Base-by-base conservation (phyloP, 2,113 vertebrate genomes). In the Stictonetta naevosa region DNA sequence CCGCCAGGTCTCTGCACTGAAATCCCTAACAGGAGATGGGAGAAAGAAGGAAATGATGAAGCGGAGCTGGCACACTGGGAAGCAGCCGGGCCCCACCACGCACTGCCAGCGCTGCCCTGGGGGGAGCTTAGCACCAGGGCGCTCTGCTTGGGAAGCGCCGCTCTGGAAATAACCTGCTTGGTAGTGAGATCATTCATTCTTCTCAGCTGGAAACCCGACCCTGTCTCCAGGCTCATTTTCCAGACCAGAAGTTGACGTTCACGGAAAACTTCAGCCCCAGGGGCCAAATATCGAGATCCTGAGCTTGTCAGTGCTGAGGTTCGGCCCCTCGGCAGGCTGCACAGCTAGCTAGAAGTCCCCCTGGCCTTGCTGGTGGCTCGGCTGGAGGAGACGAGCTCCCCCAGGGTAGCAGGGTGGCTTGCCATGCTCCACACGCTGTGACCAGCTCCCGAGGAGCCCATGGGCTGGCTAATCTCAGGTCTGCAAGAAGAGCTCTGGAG, bases 141-240 rank as follows among this genome's bases (percentile, higher is more conserved):
- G 18, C 77, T 93, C 77, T 3, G 0, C 73, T 66, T 40, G 74
- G 83, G 93, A 94, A 95, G 92, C 13, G 42, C 73, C 3, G 7
- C 22, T 92, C 95, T 96, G 91, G 91, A 92, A 97, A 94, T 69
- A 96, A 69, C 50, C 80, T 17, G 1, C 79, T 87, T 82, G 33
- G 63, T 83, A 88, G 77, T 95, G 90, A 95, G 90, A 91, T 84
- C 86, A 96, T 95, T 96, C 88, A 75, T 95, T 96, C 86, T 96
- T 94, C 92, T 91, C 85, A 82, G 84, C 40, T 95, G 88, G 94
- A 93, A 96, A 92, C 46, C 86, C 36, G 72, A 93, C 46, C 44
- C 75, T 55, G 53, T 84, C 73, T 66, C 94, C 96, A 95, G 90
- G 95, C 42, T 88, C 56, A 69, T 92, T 96, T 95, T 96, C 86